Conservation (phyloP, 1,140 invertebrate genomes). For the Drosophila bipectinata region DNA sequence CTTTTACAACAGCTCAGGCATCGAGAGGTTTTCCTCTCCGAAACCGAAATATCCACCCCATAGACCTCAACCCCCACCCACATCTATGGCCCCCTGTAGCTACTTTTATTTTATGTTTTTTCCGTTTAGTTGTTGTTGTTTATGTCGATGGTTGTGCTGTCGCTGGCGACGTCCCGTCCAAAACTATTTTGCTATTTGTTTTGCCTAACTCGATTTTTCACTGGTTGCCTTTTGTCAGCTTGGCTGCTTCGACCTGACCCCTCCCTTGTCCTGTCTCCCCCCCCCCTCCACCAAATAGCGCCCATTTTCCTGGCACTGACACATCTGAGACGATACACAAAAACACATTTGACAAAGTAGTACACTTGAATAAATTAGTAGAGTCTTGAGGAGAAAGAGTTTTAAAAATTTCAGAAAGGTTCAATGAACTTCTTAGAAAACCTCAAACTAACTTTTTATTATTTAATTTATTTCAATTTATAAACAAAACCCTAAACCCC, state of each 20-base stretch:
- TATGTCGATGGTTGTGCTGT: constrained; percentile 49
- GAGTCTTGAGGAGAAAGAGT: too few species aligned
- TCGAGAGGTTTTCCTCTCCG: constrained; percentile 31
- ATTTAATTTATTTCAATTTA: not conserved
- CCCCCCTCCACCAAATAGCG: not conserved
- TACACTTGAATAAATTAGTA: constrained; percentile 8
- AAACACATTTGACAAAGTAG: constrained; percentile 77
- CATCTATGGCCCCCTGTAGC: constrained; percentile 4
- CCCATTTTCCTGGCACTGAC: constrained; percentile 60
- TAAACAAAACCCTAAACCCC: too few species aligned
- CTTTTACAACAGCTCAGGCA: constrained; percentile 72
- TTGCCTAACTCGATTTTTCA: constrained; percentile 82
- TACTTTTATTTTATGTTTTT: constrained; percentile 73
- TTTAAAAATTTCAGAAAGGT: not conserved
- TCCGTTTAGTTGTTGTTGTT: constrained; percentile 63
- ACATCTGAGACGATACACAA: constrained; percentile 72
- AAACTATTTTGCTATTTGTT: constrained; percentile 81
- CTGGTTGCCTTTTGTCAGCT: constrained; percentile 79
- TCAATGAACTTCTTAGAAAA: not conserved
- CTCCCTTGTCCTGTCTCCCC: not conserved
- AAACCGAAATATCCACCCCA: not conserved
- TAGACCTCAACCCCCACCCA: too few species aligned
- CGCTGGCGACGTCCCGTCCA: constrained; percentile 60
- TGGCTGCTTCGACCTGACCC: constrained; percentile 45
- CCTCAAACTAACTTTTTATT: too few species aligned